A percentile compares a stretch with the other conserved stretches of the same genome.
Conservation (phyloP, 2,888 invertebrate genomes). For the Caprella mutica region DNA sequence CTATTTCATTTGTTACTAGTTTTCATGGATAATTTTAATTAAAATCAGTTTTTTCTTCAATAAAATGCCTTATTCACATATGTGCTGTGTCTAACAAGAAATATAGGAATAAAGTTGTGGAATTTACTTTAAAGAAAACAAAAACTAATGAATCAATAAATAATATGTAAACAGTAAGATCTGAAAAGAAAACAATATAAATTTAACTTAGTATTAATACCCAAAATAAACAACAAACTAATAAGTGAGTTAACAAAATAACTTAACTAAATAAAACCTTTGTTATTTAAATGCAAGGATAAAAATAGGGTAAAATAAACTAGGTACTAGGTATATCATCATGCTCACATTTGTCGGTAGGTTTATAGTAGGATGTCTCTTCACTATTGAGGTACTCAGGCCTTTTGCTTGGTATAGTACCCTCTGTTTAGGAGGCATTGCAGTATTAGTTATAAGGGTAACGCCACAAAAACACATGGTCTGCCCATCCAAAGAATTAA, state of each 20-base stretch:
- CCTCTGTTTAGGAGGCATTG: constrained; percentile 17
- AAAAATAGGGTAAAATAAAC: background rate
- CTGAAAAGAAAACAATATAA: background rate
- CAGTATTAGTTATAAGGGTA: too few species aligned
- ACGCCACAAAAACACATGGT: too few species aligned
- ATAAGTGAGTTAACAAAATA: background rate
- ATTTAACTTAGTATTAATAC: background rate
- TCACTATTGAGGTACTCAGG: constrained; percentile 30
- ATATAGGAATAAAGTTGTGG: too few species aligned
- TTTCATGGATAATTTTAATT: too few species aligned
- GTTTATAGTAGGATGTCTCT: constrained; percentile 22
- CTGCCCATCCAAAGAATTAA: too few species aligned
- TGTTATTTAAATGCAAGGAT: background rate
- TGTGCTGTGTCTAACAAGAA: too few species aligned
- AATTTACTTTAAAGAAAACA: too few species aligned
- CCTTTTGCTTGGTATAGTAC: constrained; percentile 26
- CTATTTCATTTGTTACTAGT: too few species aligned
- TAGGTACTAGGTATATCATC: background rate
- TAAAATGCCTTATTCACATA: too few species aligned
- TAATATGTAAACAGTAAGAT: background rate
- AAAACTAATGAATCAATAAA: background rate
- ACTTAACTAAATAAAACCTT: background rate
- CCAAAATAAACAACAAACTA: background rate
- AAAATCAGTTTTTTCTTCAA: too few species aligned
- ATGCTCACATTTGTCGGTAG: constrained; percentile 26